Evolutionary conservation across 2,797 vertebrate genomes (phyloP).

Genomic region (Thripadectes ignobilis): DNA sequence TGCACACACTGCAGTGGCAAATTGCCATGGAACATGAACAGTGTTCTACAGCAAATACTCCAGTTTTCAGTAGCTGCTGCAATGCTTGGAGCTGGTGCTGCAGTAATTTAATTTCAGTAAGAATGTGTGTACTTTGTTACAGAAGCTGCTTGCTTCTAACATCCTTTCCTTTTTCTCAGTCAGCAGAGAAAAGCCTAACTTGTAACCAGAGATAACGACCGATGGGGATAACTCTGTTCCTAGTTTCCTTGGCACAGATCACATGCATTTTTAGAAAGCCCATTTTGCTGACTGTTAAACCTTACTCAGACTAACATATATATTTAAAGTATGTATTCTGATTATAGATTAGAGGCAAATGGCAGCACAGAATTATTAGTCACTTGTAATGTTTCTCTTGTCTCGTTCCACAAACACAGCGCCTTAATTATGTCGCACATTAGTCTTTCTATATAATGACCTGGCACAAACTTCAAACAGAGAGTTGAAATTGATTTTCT

Average conservation of each 20-base stretch:
- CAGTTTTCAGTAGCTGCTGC: background rate
- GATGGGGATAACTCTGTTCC: background rate
- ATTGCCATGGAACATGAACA: background rate
- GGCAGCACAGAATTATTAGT: constrained; percentile 42
- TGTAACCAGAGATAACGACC: background rate
- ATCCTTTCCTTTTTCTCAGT: background rate
- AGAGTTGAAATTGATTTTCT: constrained; percentile 44
- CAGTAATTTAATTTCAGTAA: constrained; percentile 44
- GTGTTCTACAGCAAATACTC: background rate
- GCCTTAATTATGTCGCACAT: constrained; percentile 46
- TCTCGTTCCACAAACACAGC: constrained; percentile 18
- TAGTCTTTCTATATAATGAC: constrained; percentile 39
- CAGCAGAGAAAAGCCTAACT: constrained; percentile 7
- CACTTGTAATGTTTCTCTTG: constrained; percentile 45
- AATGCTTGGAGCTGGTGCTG: background rate
- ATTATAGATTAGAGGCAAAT: constrained; percentile 33
- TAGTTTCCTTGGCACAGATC: constrained; percentile 9
- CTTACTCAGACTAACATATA: constrained; percentile 39
- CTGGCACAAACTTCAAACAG: constrained; percentile 36
- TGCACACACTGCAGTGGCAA: background rate
- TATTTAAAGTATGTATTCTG: constrained; percentile 54
- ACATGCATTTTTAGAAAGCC: constrained; percentile 23
- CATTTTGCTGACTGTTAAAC: constrained; percentile 18
- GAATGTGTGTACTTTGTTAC: background rate
- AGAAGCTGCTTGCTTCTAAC: background rate